Conservation (phyloP, 2,888 invertebrate genomes). For the Heliconius sara region DNA sequence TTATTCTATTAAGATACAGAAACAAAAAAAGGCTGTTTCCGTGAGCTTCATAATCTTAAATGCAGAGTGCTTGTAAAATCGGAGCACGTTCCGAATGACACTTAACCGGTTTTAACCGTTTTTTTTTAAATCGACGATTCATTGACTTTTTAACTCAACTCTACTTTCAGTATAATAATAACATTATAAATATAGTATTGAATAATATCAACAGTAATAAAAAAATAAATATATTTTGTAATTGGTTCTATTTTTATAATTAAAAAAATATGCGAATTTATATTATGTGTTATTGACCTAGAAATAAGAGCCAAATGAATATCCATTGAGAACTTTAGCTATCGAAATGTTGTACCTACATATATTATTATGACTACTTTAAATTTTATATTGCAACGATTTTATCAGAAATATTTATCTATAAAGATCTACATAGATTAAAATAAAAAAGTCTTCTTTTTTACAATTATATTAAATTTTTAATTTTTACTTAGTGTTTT, state of each 20-base stretch:
- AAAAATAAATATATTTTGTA: neutral
- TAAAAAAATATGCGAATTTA: conserved; percentile 21
- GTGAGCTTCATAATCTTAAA: conserved; percentile 17
- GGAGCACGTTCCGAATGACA: conserved; percentile 41
- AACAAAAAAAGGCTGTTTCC: conserved; percentile 7
- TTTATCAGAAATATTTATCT: neutral
- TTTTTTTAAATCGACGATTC: conserved; percentile 45
- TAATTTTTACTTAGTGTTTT: neutral
- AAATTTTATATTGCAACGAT: neutral
- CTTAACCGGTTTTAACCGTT: conserved; percentile 46
- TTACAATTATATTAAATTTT: neutral
- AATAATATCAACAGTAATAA: neutral
- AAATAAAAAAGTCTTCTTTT: neutral
- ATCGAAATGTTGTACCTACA: neutral
- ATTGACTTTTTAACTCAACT: conserved; percentile 37
- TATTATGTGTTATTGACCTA: conserved; percentile 34
- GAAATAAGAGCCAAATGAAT: conserved; percentile 19
- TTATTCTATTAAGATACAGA: no score
- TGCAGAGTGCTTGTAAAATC: conserved; percentile 34
- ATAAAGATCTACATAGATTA: no score
- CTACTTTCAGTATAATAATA: conserved; percentile 26
- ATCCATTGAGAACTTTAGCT: neutral
- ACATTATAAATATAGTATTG: neutral
- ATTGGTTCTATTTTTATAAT: neutral
- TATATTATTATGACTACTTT: neutral